These are phyloP conservation scores for Monochamus alternatus DNA, from an alignment of 2,888 invertebrate species.

Conservation along the genomic window DNA sequence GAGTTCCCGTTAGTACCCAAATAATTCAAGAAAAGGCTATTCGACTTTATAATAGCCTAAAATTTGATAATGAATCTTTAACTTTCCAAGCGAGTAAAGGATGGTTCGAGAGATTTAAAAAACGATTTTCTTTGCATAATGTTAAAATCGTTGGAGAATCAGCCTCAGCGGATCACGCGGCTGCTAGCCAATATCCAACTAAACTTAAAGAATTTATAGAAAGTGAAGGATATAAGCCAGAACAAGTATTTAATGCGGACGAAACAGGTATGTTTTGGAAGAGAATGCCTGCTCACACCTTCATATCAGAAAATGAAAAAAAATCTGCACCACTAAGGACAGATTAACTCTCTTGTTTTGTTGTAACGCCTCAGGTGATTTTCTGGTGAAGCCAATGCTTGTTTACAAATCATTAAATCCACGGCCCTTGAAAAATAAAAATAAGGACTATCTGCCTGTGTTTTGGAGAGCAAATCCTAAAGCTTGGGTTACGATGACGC, in stretches of 20 bases:
- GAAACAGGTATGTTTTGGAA: slow-evolving; percentile 6
- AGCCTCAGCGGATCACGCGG: no score
- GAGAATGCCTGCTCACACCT: background rate
- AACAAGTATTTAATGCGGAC: slow-evolving; percentile 15
- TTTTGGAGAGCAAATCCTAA: background rate
- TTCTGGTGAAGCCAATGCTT: background rate
- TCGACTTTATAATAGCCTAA: no score
- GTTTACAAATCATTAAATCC: slow-evolving; percentile 8
- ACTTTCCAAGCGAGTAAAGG: no score
- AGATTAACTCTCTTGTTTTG: background rate
- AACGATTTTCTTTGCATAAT: no score
- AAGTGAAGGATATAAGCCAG: background rate
- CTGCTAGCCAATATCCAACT: no score
- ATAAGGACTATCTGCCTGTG: slow-evolving; percentile 2
- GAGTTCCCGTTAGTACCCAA: no score
- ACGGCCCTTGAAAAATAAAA: slow-evolving; percentile 2
- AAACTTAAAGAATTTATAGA: background rate
- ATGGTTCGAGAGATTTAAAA: no score
- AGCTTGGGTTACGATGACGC: background rate
- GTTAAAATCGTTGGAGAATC: no score
- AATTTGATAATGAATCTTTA: no score
- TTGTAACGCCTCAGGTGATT: background rate
- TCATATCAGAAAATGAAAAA: slow-evolving; percentile 3
- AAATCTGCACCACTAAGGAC: background rate
- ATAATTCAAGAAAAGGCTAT: no score